Conservation (phyloP, 2,113 vertebrate species). For the Melanerpes formicivorus region DNA sequence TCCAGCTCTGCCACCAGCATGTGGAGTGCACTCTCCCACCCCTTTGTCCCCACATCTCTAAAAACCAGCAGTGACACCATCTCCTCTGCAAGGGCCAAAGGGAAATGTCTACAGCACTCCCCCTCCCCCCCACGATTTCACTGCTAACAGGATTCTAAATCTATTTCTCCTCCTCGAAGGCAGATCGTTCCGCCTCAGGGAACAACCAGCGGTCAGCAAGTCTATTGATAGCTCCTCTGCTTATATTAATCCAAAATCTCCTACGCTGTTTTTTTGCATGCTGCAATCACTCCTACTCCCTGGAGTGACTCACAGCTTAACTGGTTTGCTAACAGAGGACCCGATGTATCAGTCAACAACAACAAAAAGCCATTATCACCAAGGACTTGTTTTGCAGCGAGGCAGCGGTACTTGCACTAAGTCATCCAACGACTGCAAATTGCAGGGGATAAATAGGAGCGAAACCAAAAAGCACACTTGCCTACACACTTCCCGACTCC, state of each 20-base stretch:
- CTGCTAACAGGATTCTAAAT: neutral
- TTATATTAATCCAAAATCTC: conserved; percentile 25
- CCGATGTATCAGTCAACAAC: conserved; percentile 7
- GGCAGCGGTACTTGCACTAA: conserved; percentile 27
- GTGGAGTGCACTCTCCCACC: fast-evolving
- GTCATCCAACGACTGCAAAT: conserved; percentile 22
- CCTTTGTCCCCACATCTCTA: neutral
- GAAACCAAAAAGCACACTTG: neutral
- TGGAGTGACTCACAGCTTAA: conserved; percentile 36
- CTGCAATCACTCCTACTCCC: conserved; percentile 37
- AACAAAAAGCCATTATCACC: conserved; percentile 12
- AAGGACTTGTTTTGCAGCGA: conserved; percentile 34
- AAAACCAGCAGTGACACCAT: fast-evolving
- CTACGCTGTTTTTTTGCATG: neutral
- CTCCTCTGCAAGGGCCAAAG: neutral
- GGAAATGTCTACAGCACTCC: fast-evolving
- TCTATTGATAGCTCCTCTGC: conserved; percentile 27
- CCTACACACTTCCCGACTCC: conserved; percentile 22
- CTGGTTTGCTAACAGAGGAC: conserved; percentile 48
- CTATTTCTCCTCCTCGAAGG: neutral
- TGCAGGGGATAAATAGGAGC: neutral
- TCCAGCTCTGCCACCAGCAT: neutral
- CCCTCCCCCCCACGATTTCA: neutral
- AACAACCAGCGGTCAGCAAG: neutral
- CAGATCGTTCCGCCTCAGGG: neutral